Conservation (phyloP, 2,797 vertebrate species). For the Catamblyrhynchus diadema region DNA sequence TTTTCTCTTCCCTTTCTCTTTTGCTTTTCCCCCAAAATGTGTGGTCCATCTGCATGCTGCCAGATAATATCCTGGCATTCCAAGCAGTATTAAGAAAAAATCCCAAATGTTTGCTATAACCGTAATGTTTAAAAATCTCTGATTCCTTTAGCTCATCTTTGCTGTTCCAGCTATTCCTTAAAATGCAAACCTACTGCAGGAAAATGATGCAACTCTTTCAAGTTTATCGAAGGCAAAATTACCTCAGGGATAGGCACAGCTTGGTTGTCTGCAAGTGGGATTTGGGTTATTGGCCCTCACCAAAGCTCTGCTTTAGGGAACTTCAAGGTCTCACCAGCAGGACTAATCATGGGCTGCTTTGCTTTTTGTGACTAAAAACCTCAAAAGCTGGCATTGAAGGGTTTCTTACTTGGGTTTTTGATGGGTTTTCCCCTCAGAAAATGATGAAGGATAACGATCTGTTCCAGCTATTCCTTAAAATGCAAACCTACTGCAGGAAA, state of each 20-base stretch:
- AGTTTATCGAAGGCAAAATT: background rate
- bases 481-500: background rate
- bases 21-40: background rate
- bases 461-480: background rate
- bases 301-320: background rate
- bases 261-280: background rate
- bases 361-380: background rate
- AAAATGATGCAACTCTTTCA: background rate
- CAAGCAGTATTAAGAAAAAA: background rate
- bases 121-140: background rate
- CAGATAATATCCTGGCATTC: background rate
- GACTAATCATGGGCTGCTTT: accelerated
- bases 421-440: conserved; percentile 79
- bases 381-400: background rate
- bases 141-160: background rate
- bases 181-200: background rate
- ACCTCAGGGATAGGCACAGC: background rate
- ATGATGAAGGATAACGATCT: conserved; percentile 98
- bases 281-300: background rate
- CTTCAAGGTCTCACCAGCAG: background rate
- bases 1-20: background rate
- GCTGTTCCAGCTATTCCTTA: background rate
- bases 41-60: background rate
- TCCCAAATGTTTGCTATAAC: background rate
- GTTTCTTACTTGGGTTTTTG: background rate